Percentiles rank a stretch among this genome's conserved stretches.
Evolutionary conservation across 2,888 invertebrate species (phyloP).

Genomic region (Cremastinae sp.): DNA sequence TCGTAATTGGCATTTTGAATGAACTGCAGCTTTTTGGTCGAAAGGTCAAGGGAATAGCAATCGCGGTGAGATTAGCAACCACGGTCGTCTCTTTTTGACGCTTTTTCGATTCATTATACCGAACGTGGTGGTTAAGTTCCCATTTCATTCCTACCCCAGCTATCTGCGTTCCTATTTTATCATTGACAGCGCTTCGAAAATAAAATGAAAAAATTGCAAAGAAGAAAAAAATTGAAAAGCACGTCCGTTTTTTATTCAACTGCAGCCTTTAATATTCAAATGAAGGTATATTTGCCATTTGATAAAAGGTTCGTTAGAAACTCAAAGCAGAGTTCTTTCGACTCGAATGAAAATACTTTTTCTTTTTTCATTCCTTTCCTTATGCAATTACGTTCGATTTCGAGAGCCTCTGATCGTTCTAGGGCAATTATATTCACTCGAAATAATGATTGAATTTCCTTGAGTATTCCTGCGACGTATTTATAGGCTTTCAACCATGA

Average conservation of each 20-base stretch:
- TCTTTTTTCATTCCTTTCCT: no score
- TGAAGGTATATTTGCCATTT: neutral
- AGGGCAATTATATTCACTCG: no score
- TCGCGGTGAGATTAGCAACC: slow-evolving; percentile 22
- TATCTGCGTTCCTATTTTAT: slow-evolving; percentile 1
- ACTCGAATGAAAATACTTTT: no score
- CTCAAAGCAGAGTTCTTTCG: no score
- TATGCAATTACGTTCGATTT: no score
- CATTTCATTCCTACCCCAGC: slow-evolving; percentile 46
- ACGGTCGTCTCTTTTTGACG: slow-evolving; percentile 14
- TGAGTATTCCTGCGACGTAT: no score
- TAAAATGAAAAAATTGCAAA: no score
- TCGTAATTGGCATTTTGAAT: slow-evolving; percentile 61
- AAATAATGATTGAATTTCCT: no score
- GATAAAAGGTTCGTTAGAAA: no score
- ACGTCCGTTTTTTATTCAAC: neutral
- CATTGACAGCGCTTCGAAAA: slow-evolving; percentile 28
- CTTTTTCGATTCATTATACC: slow-evolving; percentile 49
- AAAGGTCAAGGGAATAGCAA: slow-evolving; percentile 51
- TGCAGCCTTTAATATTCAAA: slow-evolving; percentile 6
- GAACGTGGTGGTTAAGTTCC: slow-evolving; percentile 50
- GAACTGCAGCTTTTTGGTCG: slow-evolving; percentile 41
- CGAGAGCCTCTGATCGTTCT: no score
- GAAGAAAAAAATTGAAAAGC: slow-evolving; percentile 14
- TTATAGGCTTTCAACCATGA: no score